Base-by-base conservation (phyloP, 2,888 invertebrate genomes). In the Drosophila nr. fundita region DNA sequence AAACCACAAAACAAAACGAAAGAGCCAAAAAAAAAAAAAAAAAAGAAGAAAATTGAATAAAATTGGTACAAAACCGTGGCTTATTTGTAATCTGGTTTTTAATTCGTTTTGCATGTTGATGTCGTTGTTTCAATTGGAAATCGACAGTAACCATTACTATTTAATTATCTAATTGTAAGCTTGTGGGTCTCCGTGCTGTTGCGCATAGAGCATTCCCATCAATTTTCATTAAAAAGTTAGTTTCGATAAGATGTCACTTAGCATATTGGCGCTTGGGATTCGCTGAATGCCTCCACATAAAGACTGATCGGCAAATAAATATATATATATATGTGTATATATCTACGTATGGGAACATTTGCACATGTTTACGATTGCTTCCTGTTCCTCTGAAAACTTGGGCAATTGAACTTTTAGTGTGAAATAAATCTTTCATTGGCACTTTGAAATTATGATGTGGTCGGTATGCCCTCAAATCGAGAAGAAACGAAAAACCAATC, bases 371-470 rank as follows among this genome's bases (percentile, higher is more conserved):
- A 69, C 70, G 76, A 59, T 59, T 83, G 69, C 78, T 78, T 69
- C 70, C 71, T 55, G 65, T 58, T 48, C 45, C 60, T 45, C 57
- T 68, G 63, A 62, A 53, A 54, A 64, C 50, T 52, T 48, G 67
- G 77, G 52, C 52, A 73, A 69, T 77, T 78, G 69, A 84, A 78
- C 70, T 84, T 76, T 82, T 68, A 80, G 85, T 87, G 85, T 73
- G 87, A 84, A 83, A 87, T 85, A 87, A 85, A 87, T 85, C 84
- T 77, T 71, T 54, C 72, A 62, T 62, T 79, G 83, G 73, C 75
- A 67, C 64, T 27, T 36, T 42, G 29, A 58, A 59, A 71, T 71
- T 30, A 62, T 34, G 61, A 71, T 69, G 70, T 53, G 48, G 40
- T 38, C 49, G 48, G 55, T 6, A 48, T 49, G 49, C 27, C 50